A percentile compares a stretch with the other conserved stretches of the same genome.
These are phyloP conservation scores for Emydocephalus ijimae DNA, from an alignment of 2,113 vertebrate genomes.

Conservation along the genomic window DNA sequence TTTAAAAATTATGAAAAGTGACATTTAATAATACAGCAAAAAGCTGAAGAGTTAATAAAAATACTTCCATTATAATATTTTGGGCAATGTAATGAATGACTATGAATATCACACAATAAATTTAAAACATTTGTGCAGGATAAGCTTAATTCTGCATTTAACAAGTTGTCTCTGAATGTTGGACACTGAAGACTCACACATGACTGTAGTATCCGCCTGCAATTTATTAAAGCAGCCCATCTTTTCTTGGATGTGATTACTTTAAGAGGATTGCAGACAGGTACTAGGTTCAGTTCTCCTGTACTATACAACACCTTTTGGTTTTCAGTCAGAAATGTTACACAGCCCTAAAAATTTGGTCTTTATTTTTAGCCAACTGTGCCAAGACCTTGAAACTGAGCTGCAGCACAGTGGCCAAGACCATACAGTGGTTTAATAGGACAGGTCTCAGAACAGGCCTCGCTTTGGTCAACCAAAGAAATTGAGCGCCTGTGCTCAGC, in stretches of 20 bases:
- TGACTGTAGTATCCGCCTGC: neutral
- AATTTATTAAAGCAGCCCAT: neutral
- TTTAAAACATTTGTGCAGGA: neutral
- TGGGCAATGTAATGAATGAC: neutral
- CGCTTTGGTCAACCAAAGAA: too few relatives aligned
- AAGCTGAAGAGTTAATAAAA: neutral
- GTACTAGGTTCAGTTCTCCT: neutral
- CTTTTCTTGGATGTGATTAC: neutral
- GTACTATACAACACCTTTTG: neutral
- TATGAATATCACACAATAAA: neutral
- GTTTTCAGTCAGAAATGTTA: neutral
- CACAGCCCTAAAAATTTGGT: neutral
- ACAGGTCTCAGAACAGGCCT: too few relatives aligned
- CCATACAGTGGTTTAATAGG: too few relatives aligned
- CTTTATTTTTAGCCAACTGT: neutral
- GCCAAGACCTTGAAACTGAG: too few relatives aligned
- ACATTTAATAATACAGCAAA: slow-evolving; percentile 6
- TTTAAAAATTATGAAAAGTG: neutral
- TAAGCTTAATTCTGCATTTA: neutral
- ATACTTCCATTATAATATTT: neutral
- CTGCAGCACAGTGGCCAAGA: too few relatives aligned
- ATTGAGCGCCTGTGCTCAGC: too few relatives aligned
- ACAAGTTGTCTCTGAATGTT: neutral
- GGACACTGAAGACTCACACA: neutral
- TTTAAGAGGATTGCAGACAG: neutral